Conservation (phyloP, 2,888 invertebrate species). For the Melitaea athalia region DNA sequence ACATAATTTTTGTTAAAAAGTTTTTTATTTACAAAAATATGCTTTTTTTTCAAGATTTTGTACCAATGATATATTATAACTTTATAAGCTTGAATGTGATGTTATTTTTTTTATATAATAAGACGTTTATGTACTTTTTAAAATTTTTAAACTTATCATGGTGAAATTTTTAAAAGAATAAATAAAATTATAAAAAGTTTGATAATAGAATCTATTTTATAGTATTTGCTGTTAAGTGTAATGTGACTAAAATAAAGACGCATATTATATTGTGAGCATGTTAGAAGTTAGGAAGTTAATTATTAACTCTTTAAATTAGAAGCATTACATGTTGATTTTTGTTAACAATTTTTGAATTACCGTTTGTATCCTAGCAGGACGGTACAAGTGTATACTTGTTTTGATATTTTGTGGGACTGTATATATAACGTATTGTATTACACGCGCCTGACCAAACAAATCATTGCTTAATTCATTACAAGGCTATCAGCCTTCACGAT, state of each 20-base stretch:
- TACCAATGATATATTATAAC: neutral
- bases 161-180: neutral
- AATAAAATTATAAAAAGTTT: neutral
- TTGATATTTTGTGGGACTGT: neutral
- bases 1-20: neutral
- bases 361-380: conserved; percentile 30
- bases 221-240: neutral
- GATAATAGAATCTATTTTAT: neutral
- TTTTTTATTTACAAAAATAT: neutral
- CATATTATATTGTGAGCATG: neutral
- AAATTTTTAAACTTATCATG: neutral
- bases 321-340: neutral
- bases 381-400: conserved; percentile 19
- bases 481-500: neutral
- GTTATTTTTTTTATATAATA: neutral
- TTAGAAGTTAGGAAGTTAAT: neutral
- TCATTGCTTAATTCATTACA: neutral
- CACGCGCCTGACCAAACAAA: conserved; percentile 18
- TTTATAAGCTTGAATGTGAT: neutral
- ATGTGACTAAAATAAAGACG: neutral
- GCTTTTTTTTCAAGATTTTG: neutral
- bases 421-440: conserved; percentile 9
- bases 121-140: neutral
- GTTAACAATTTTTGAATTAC: conserved; percentile 26
- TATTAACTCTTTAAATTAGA: neutral